Base-by-base conservation (phyloP, 1,140 invertebrate species). In the Aradophagus sp. region DNA sequence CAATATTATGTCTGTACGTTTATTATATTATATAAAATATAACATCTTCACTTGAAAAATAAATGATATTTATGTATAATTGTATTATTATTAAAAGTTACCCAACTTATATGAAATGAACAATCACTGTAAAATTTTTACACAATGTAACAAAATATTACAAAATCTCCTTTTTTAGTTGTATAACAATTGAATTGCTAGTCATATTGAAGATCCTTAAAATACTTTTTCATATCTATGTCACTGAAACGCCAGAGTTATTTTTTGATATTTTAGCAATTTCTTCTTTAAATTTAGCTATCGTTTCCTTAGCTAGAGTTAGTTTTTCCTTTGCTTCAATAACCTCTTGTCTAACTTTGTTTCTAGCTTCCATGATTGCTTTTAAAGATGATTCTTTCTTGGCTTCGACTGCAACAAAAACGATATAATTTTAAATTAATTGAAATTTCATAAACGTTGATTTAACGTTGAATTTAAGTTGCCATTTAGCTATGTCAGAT, bases 271-370 rank as follows among this genome's bases (percentile, higher is more conserved):
- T 80, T 81, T 95, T 94, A 7, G 90, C 87, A 73, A 97, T 91
- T 86, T 97, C 94, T 14, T 92, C 90, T 78, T 97, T 96, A 72
- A 96, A 95, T 77, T 93, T 95, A 0, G 90, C 87, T 72, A 97
- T 97, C 0, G 93, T 94, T 83, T 97, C 95, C 78, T 95, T 95
- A 0, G 94, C 93, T 17, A 95, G 80, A 76, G 95, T 95, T 5
- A 99, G 83, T 79, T 93, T 93, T 66, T 97, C 95, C 76, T 97
- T 97, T 0, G 96, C 84, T 29, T 95, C 92, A 7, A 89, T 86
- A 35, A 98, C 96, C 84, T 97, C 95, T 29, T 86, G 84, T 68
- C 92, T 89, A 0, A 98, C 92, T 85, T 95, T 96, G 32, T 90
- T 90, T 82, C 95, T 94, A 0, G 95, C 94, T 38, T 90, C 88